Evolutionary conservation across 2,113 vertebrate genomes (phyloP).

Genomic region (Charadrius vociferus): DNA sequence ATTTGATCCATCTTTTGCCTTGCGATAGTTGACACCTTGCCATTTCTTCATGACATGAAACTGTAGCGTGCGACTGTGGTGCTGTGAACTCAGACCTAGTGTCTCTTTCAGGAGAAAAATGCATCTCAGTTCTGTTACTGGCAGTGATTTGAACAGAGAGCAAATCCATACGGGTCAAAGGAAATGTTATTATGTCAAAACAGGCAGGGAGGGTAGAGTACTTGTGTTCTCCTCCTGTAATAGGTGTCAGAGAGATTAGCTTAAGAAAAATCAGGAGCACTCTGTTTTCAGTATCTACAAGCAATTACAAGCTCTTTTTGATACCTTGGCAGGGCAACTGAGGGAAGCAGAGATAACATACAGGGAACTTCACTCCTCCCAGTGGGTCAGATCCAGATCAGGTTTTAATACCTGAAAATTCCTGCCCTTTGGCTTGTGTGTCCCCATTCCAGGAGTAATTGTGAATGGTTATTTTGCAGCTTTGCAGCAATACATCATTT

Average conservation of each 20-base stretch:
- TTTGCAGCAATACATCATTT: rapidly evolving
- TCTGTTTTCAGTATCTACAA: constrained; percentile 42
- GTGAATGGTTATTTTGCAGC: neutral
- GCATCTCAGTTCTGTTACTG: neutral
- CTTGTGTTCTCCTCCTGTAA: neutral
- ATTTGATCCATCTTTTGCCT: neutral
- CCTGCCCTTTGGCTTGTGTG: neutral
- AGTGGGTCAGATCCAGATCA: neutral
- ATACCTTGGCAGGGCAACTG: neutral
- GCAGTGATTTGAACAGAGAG: neutral
- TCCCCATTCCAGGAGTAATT: neutral
- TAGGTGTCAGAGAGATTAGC: constrained; percentile 5
- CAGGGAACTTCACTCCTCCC: neutral
- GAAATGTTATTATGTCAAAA: neutral
- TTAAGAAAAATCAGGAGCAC: neutral
- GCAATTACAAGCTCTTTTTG: constrained; percentile 27
- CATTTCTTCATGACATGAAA: neutral
- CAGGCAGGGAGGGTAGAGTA: neutral
- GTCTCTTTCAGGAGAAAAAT: neutral
- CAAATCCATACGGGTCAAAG: neutral
- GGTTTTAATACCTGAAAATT: neutral
- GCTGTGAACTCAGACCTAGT: neutral
- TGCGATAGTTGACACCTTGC: neutral
- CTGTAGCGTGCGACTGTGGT: neutral
- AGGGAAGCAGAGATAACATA: constrained; percentile 3